A percentile compares a stretch with the other conserved stretches of the same genome.
phyloP scores from a whole-genome alignment of 2,888 invertebrate species.

The Meteorus colon region DNA sequence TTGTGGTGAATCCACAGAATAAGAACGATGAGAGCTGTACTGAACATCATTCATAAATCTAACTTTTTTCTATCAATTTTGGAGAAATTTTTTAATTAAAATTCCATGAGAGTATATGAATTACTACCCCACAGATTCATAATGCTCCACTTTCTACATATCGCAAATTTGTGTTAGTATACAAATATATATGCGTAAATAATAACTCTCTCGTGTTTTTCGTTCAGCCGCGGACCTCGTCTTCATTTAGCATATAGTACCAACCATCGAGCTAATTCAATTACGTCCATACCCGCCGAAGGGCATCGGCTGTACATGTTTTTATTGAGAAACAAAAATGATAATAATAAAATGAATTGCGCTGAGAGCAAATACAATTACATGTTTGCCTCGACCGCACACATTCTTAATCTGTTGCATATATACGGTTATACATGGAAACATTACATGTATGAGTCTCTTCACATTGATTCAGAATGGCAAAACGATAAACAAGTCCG shows the following conservation, averaged over 20 bases:
- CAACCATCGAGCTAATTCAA: constrained; percentile 57
- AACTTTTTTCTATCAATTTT: background rate
- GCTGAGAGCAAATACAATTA: constrained; percentile 2
- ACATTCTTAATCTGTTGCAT: background rate
- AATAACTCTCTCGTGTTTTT: constrained; percentile 12
- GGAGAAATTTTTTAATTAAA: background rate
- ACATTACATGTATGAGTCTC: background rate
- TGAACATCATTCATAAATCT: background rate
- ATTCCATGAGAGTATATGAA: background rate
- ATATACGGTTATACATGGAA: background rate
- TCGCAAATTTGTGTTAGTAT: background rate
- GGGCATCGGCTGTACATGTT: background rate
- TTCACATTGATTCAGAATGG: too few relatives aligned
- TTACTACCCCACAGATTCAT: background rate
- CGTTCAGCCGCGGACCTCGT: constrained; percentile 24
- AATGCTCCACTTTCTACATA: background rate
- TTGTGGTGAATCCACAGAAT: background rate
- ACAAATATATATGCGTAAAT: background rate
- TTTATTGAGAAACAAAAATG: constrained; percentile 14
- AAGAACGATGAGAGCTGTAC: background rate
- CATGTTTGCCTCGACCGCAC: background rate
- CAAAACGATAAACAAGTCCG: constrained; percentile 5
- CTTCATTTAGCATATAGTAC: constrained; percentile 56
- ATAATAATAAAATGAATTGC: constrained; percentile 12
- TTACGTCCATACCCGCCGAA: constrained; percentile 47